Base-by-base conservation (phyloP, 2,888 invertebrate genomes). In the Xylophagus ater region DNA sequence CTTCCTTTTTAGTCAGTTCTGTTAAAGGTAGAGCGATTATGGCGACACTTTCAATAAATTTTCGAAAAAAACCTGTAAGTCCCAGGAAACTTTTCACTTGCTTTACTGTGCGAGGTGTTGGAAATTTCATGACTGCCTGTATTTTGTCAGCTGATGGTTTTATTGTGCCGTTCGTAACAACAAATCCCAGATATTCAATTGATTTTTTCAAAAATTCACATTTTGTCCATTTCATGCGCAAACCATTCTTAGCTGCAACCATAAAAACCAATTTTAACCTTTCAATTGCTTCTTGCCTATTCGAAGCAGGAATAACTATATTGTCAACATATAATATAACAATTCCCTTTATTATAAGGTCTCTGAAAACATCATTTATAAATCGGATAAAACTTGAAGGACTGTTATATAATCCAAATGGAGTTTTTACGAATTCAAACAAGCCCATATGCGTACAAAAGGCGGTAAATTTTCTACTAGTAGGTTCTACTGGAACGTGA, bases 351-450 rank as follows among this genome's bases (percentile, higher is more conserved):
- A 17, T n/a, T 7, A 23, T 14, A 3, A 40, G 18, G 2, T 20
- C 13, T 20, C 12, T 12, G 8, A 34, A 39, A 12, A 39, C 12
- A 2, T 2, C n/a, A 10, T 34, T 26, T 4, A 34, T 34, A 23
- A 17, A 34, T 18, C 58, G 30, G 13, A 47, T 55, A 31, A 62
- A 59, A 14, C 52, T 47, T 7, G 51, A 43, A 10, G 62, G 62
- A 4, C 47, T 50, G 12, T 54, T 58, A 26, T 53, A 56, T 6
- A 60, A 34, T 4, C n/a, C n/a, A n/a, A n/a, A n/a, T n/a, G n/a
- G n/a, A n/a, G n/a, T n/a, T n/a, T n/a, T n/a, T n/a, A n/a, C 60
- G n/a, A n/a, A n/a, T n/a, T n/a, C n/a, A n/a, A n/a, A n/a, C n/a
- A n/a, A n/a, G n/a, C n/a, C n/a, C n/a, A n/a, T n/a, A n/a, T n/a